Percentiles rank a stretch among this genome's conserved stretches.
These are phyloP conservation scores for Nesidiocoris tenuis DNA, from an alignment of 2,888 invertebrate genomes.

Conservation along the genomic window DNA sequence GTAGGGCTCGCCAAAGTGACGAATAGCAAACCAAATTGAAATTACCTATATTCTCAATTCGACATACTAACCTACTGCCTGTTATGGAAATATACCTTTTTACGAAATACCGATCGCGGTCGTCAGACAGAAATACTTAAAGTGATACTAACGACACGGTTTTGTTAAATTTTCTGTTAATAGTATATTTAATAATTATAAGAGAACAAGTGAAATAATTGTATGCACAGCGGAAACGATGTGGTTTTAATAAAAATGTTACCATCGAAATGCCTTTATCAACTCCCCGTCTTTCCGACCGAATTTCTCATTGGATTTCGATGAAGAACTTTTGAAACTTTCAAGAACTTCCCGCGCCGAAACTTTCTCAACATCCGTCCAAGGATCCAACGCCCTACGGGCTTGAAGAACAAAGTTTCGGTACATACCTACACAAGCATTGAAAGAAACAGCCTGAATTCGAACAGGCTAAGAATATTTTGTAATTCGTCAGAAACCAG, in stretches of 20 bases:
- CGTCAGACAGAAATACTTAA: neutral
- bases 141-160: neutral
- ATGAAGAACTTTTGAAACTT: too few relatives aligned
- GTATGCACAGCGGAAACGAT: neutral
- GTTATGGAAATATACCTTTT: neutral
- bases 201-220: neutral
- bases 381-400: too few relatives aligned
- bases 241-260: neutral
- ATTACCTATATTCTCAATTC: neutral
- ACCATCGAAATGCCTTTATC: neutral
- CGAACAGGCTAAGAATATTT: too few relatives aligned
- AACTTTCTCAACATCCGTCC: too few relatives aligned
- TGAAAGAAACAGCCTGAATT: too few relatives aligned
- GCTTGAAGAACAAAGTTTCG: too few relatives aligned
- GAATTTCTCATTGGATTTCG: too few relatives aligned
- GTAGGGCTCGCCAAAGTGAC: neutral
- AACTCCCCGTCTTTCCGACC: too few relatives aligned
- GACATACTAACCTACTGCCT: neutral
- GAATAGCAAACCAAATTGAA: neutral
- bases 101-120: neutral
- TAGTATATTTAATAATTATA: too few relatives aligned
- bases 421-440: too few relatives aligned
- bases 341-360: too few relatives aligned
- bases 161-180: neutral
- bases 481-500: too few relatives aligned